Evolutionary conservation across 2,113 vertebrate species (phyloP).

Genomic region (Trematocara variabile): DNA sequence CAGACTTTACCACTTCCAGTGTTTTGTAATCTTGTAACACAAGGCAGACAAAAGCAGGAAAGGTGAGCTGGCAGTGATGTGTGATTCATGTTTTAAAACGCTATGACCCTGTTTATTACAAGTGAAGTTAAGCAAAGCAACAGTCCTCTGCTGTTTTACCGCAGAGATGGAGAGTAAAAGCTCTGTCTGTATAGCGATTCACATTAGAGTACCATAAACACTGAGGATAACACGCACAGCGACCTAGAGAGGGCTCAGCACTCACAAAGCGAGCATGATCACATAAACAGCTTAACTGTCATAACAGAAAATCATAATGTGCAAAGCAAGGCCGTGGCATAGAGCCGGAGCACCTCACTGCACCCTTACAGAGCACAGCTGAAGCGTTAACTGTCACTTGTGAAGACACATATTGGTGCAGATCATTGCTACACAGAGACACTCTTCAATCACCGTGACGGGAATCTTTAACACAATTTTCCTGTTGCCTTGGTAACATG

Average conservation of each 20-base stretch:
- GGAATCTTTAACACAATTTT: slow-evolving; percentile 47
- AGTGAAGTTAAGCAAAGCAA: not conserved
- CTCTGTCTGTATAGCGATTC: not conserved
- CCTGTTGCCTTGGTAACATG: slow-evolving; percentile 50
- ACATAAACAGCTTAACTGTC: not conserved
- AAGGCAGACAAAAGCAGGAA: slow-evolving; percentile 57
- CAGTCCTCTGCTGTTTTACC: not conserved
- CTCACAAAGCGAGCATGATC: not conserved
- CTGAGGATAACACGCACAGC: not conserved
- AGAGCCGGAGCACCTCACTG: not conserved
- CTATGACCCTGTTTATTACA: slow-evolving; percentile 13
- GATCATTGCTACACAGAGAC: slow-evolving; percentile 18
- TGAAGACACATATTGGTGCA: not conserved
- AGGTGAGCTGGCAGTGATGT: slow-evolving; percentile 40
- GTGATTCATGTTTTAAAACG: slow-evolving; percentile 11
- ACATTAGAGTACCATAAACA: not conserved
- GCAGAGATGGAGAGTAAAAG: not conserved
- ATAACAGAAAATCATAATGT: not conserved
- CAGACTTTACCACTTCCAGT: slow-evolving; percentile 9
- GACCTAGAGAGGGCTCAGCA: not conserved
- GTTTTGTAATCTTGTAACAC: slow-evolving; percentile 8
- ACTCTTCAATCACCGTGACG: slow-evolving; percentile 43
- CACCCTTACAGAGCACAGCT: not conserved
- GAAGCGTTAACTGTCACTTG: not conserved
- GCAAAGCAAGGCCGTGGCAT: not conserved